Evolutionary conservation across 1,140 invertebrate species (phyloP), one percentile per base, ranked within the genome.

Genomic region (Lysiphlebus fabarum): DNA sequence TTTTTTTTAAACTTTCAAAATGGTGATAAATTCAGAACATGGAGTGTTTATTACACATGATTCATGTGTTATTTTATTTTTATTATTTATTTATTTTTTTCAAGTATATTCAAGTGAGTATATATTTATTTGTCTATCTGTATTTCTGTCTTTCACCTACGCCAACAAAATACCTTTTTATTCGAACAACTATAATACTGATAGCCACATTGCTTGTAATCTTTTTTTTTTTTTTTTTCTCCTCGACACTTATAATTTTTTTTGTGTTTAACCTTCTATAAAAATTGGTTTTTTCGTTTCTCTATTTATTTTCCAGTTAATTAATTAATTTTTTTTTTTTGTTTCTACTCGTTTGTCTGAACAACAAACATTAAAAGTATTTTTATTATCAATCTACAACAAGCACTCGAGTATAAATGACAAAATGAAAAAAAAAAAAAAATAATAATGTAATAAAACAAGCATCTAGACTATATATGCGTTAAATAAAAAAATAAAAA

Each of bases 111-210:
- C 1, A 26, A 26, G 17, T 26, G 17, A 26, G 17, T 26, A 26
- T 26, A 26, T 26, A 26, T 26, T 26, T 26, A 4, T 26, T 26
- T 26, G 17, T 50, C 48, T 36, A 50, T 41, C 51, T 26, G 37
- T 11, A 6, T 53, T 14, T 53, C 10, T 40, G 37, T 55, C 26
- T 55, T 40, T 38, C 53, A 55, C 53, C 53, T 55, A 55, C 53
- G 42, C 53, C 33, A 36, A 26, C 17, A 26, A 26, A 26, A 26
- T 26, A 26, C 17, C 8, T 40, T 10, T 42, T 40, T 34, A 44
- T 55, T 34, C 37, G 6, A 26, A 55, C 53, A 55, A 55, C 41
- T 17, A 26, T 55, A 36, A 26, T 26, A 55, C 44, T 7, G 37
- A 12, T 17, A 45, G 12, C 11, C 11, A n/a, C 53, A 55, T 44